These are phyloP conservation scores for Tubulanus polymorphus DNA, from an alignment of 2,888 invertebrate species.

Conservation along the genomic window DNA sequence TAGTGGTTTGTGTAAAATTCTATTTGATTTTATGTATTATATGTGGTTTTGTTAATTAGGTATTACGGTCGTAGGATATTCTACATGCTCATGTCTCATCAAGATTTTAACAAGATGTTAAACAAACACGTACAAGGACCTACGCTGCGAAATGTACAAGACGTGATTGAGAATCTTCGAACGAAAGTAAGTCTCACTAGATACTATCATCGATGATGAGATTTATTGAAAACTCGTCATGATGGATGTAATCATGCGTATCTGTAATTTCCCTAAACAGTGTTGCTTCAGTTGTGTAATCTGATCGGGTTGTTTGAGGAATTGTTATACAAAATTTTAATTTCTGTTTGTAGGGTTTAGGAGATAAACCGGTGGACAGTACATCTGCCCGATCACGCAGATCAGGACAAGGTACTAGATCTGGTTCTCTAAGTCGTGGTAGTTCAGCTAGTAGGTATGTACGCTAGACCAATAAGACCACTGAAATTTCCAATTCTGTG, in stretches of 20 bases:
- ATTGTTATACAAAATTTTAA: not conserved
- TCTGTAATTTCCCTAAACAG: not conserved
- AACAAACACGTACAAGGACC: conserved; percentile 75
- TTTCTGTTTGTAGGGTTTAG: conserved; percentile 27
- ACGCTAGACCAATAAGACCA: no score
- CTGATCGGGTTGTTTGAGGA: conserved; percentile 4
- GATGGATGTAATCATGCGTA: not conserved
- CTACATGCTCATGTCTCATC: conserved; percentile 67
- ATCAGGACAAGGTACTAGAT: conserved; percentile 40
- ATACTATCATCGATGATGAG: no score
- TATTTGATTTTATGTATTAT: no score
- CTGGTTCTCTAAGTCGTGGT: conserved; percentile 24
- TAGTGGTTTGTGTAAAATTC: no score
- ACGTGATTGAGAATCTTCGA: conserved; percentile 70
- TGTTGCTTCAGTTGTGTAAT: not conserved
- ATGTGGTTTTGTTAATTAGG: conserved; percentile 14
- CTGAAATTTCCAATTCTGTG: no score
- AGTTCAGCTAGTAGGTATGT: not conserved
- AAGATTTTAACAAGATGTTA: conserved; percentile 71
- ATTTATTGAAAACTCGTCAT: no score
- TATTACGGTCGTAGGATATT: conserved; percentile 61
- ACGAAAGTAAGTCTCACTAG: conserved; percentile 34
- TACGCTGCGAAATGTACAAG: conserved; percentile 77
- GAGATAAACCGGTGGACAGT: conserved; percentile 38
- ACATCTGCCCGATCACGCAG: conserved; percentile 40